Conservation (phyloP, 2,888 invertebrate genomes). For the Melinaea menophilus region DNA sequence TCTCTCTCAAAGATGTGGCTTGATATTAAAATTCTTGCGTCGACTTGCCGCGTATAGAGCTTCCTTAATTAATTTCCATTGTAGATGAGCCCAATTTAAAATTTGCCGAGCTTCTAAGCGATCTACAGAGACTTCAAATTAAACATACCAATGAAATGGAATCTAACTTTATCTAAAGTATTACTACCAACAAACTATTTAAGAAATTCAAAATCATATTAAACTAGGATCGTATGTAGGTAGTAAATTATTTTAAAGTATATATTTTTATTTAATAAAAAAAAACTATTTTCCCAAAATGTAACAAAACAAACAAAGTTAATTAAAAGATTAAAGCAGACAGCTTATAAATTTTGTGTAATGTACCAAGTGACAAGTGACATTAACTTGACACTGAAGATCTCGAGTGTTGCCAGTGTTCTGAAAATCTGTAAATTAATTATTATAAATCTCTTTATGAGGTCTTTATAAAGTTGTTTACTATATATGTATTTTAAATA, state of each 20-base stretch:
- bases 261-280: background rate
- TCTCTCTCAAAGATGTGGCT: slow-evolving; percentile 1
- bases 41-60: slow-evolving; percentile 14
- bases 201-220: background rate
- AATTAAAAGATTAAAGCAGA: background rate
- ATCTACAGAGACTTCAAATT: slow-evolving; percentile 22
- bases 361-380: background rate
- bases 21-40: slow-evolving; percentile 19
- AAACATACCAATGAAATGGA: slow-evolving; percentile 11
- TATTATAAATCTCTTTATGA: no score
- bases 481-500: no score
- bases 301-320: background rate
- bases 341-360: background rate
- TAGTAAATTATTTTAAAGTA: background rate
- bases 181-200: background rate
- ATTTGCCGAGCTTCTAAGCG: slow-evolving; percentile 15
- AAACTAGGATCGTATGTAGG: background rate
- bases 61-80: slow-evolving; percentile 27
- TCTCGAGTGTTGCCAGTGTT: background rate
- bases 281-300: background rate
- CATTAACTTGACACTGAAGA: background rate
- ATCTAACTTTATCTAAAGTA: background rate
- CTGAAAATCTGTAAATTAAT: no score
- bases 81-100: slow-evolving; percentile 22
- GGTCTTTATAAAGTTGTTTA: no score